These are phyloP conservation scores for Pocillopora damicornis DNA, from an alignment of 64 coral and sea anemone species.

Conservation along the genomic window DNA sequence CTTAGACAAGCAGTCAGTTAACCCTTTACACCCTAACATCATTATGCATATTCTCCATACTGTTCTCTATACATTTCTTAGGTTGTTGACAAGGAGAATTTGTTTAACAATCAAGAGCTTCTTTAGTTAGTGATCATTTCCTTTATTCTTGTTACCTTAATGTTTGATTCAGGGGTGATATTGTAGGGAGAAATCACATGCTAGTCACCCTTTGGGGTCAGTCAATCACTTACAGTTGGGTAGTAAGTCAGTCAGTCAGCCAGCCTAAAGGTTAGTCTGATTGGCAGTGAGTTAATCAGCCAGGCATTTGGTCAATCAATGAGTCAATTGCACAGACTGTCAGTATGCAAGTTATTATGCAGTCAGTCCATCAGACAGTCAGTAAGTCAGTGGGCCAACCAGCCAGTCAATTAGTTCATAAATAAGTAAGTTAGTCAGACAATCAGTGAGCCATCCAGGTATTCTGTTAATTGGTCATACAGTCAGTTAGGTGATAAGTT, in stretches of 20 bases:
- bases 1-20: not conserved
- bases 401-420: not conserved
- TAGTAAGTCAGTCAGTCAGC: not conserved
- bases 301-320: not conserved
- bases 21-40: not conserved
- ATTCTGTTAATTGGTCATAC: not conserved
- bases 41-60: too few relatives aligned
- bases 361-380: not conserved
- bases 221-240: not conserved
- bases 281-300: not conserved
- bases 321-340: not conserved
- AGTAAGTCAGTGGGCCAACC: not conserved
- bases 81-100: too few relatives aligned
- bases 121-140: too few relatives aligned
- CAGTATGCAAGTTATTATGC: not conserved
- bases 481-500: too few relatives aligned
- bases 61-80: too few relatives aligned
- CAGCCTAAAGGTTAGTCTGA: not conserved
- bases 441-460: not conserved
- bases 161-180: too few relatives aligned
- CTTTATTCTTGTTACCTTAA: too few relatives aligned
- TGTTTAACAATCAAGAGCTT: too few relatives aligned
- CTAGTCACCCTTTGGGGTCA: too few relatives aligned
- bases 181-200: too few relatives aligned
- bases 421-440: not conserved